These are phyloP conservation scores for Tachina fera DNA, from an alignment of 2,888 invertebrate species.

Conservation along the genomic window DNA sequence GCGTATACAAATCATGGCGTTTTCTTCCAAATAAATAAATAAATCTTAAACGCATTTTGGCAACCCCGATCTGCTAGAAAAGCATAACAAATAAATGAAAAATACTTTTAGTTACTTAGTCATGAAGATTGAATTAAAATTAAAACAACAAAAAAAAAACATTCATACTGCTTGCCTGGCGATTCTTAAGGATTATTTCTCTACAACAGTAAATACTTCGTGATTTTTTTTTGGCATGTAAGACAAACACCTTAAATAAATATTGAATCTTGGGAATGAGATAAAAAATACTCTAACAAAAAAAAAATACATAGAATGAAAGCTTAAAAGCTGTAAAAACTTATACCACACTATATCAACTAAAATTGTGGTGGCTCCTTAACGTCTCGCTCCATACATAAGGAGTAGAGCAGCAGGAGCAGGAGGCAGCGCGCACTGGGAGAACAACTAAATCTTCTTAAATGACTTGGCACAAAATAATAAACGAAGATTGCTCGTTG, in stretches of 20 bases:
- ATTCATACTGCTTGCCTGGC: constrained; percentile 11
- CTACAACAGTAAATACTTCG: neutral
- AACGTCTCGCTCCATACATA: neutral
- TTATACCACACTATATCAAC: constrained; percentile 42
- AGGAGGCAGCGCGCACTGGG: constrained; percentile 9
- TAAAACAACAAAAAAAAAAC: constrained; percentile 1
- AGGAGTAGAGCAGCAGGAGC: neutral
- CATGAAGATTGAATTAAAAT: constrained; percentile 58
- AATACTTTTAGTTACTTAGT: constrained; percentile 46
- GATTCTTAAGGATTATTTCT: constrained; percentile 48
- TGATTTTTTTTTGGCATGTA: constrained; percentile 20
- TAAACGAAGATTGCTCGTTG: constrained; percentile 44
- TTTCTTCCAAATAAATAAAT: no score
- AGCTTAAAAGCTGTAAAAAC: constrained; percentile 61
- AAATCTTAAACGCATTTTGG: neutral
- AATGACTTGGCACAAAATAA: constrained; percentile 64
- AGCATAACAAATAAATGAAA: constrained; percentile 45
- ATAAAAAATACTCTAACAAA: constrained; percentile 24
- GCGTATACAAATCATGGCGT: no score
- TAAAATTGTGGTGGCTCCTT: neutral
- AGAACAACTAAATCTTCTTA: constrained; percentile 69
- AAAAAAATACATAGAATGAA: constrained; percentile 30
- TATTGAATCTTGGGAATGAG: constrained; percentile 52
- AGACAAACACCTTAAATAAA: constrained; percentile 67
- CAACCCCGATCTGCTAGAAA: constrained; percentile 5